These are phyloP conservation scores for Lasiurus cinereus DNA, from an alignment of 2,113 vertebrate species.

Conservation along the genomic window DNA sequence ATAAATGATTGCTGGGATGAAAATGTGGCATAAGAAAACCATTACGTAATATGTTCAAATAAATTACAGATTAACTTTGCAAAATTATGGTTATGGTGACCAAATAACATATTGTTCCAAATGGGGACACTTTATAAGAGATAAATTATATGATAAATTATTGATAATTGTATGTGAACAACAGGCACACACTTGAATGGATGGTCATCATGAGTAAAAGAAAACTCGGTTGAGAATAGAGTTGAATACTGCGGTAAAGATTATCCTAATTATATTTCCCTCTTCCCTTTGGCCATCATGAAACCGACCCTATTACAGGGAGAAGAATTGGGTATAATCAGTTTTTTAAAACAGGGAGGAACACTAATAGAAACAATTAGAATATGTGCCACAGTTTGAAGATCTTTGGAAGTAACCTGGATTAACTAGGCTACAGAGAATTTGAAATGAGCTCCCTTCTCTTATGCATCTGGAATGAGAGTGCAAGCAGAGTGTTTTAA, in stretches of 20 bases:
- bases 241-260: background rate
- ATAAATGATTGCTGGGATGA: background rate
- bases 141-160: background rate
- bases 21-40: background rate
- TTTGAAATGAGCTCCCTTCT: background rate
- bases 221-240: conserved; percentile 33
- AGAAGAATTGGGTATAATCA: background rate
- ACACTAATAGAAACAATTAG: background rate
- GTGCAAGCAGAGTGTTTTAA: background rate
- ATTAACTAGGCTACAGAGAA: background rate
- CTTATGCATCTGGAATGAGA: background rate
- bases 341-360: background rate
- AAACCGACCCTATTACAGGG: background rate
- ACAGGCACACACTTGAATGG: background rate
- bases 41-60: background rate
- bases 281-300: background rate
- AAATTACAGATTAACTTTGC: background rate
- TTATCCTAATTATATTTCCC: background rate
- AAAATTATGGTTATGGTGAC: background rate
- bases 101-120: background rate
- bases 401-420: background rate
- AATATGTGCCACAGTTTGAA: background rate
- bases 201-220: background rate
- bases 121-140: background rate
- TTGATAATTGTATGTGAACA: background rate